These are phyloP conservation scores for Acipenser ruthenus DNA, from an alignment of 2,797 vertebrate genomes.

Conservation along the genomic window DNA sequence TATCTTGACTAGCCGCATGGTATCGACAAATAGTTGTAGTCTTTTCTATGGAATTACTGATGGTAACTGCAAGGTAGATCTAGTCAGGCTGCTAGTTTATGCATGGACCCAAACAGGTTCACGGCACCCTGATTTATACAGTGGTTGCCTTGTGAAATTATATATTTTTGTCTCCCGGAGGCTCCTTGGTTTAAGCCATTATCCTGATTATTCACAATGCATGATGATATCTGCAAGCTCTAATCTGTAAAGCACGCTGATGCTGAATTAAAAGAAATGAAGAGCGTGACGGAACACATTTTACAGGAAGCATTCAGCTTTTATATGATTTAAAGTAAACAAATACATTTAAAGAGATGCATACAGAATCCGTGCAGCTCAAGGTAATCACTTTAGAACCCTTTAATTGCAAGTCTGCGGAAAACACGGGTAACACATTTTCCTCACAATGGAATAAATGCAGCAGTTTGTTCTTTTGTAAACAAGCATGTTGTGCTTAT, in stretches of 20 bases:
- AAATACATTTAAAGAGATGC: slow-evolving; percentile 9
- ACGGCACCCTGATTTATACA: too few species aligned
- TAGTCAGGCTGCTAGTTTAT: too few species aligned
- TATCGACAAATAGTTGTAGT: too few species aligned
- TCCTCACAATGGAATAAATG: slow-evolving; percentile 57
- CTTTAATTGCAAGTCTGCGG: slow-evolving; percentile 43
- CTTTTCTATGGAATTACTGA: too few species aligned
- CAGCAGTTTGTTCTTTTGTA: slow-evolving; percentile 53
- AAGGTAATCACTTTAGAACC: slow-evolving; percentile 62
- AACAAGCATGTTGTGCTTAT: slow-evolving; percentile 60
- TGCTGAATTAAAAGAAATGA: neutral
- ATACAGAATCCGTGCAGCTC: slow-evolving; percentile 31
- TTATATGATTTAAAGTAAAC: slow-evolving; percentile 15
- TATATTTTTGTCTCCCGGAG: neutral
- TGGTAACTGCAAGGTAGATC: too few species aligned
- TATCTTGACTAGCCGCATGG: too few species aligned
- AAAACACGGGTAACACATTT: slow-evolving; percentile 48
- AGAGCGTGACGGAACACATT: neutral
- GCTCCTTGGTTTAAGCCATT: neutral
- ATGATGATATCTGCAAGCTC: neutral
- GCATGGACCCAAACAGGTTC: too few species aligned
- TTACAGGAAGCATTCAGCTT: neutral
- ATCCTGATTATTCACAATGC: neutral
- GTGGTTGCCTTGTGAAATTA: neutral
- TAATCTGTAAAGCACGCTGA: neutral